Base-by-base conservation (phyloP, 64 coral and sea anemone genomes). In the Astreopora myriophthalma region DNA sequence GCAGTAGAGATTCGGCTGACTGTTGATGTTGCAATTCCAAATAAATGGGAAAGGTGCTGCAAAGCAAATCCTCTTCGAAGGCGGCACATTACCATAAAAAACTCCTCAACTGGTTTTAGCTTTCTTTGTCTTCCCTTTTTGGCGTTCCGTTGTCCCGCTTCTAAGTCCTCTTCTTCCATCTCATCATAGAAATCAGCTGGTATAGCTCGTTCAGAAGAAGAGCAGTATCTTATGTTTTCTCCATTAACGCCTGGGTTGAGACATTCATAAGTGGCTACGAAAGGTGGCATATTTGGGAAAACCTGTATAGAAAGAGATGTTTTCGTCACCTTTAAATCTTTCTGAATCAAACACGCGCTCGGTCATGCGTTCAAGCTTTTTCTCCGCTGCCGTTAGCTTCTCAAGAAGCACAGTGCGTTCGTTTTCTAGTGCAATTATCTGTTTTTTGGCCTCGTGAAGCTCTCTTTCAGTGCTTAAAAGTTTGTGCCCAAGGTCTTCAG, bases 1-100 rank as follows among this genome's bases (percentile, higher is more conserved):
- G 88, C 35, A 42, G 42, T 90, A 46, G 81, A 81, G n/a, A 90
- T 48, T 79, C 30, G 17, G 19, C 57, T 89, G 26, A 89, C 67
- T 17, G 87, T 76, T 77, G 87, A 89, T 38, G 36, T 39, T 89
- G 87, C 48, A 30, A 89, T 46, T 37, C 51, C 51, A 78, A 48
- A 89, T 25, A 89, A 9, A 66, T 89, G 87, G 30, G 87, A 44
- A 64, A 89, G 20, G 57, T 89, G 72, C 37, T 89, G 30, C 28
- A 42, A 31, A 11, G 48, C 31, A 68, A 89, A 77, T 20, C 71
- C 73, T 66, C 73, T 76, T 68, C 73, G 32, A 70, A 77, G 71
- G 10, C 87, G 22, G 36, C 87, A 89, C 87, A 89, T 77, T 32
- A 89, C 87, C 1, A 89, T 90, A 31, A 90, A 81, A 51, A 82